Conservation (phyloP, 2,888 invertebrate species). For the Pammene aurita region DNA sequence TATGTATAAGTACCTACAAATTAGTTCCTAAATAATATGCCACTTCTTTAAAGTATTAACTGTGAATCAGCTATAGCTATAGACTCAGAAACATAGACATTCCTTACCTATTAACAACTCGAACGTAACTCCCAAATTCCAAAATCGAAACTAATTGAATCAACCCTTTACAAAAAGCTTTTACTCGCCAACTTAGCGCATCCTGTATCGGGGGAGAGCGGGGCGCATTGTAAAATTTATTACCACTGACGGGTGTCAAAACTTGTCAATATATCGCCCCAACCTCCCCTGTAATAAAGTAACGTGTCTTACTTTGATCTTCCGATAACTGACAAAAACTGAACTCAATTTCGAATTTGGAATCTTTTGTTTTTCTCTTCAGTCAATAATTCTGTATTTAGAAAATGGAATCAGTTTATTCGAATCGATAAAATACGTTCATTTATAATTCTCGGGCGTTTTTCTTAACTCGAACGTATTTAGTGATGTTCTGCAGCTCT, state of each 20-base stretch:
- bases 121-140: constrained; percentile 18
- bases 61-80: too few species aligned
- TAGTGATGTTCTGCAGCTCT: not conserved
- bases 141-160: constrained; percentile 36
- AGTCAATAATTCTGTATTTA: not conserved
- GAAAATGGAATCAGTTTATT: constrained; percentile 1
- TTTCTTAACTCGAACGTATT: not conserved
- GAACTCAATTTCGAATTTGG: constrained; percentile 22
- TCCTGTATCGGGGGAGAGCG: constrained; percentile 43
- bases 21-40: too few species aligned
- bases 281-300: constrained; percentile 41
- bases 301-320: constrained; percentile 40
- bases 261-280: constrained; percentile 47
- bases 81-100: not conserved
- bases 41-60: too few species aligned
- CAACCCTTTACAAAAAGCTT: constrained; percentile 41
- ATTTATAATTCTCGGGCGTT: not conserved
- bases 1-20: too few species aligned
- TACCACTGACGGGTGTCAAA: constrained; percentile 52
- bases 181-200: constrained; percentile 42
- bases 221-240: constrained; percentile 56
- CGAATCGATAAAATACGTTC: not conserved
- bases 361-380: constrained; percentile 20
- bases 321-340: constrained; percentile 38
- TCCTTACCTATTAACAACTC: constrained; percentile 10